These are phyloP conservation scores for Forficula auricularia DNA, from an alignment of 1,140 invertebrate species.

Conservation along the genomic window DNA sequence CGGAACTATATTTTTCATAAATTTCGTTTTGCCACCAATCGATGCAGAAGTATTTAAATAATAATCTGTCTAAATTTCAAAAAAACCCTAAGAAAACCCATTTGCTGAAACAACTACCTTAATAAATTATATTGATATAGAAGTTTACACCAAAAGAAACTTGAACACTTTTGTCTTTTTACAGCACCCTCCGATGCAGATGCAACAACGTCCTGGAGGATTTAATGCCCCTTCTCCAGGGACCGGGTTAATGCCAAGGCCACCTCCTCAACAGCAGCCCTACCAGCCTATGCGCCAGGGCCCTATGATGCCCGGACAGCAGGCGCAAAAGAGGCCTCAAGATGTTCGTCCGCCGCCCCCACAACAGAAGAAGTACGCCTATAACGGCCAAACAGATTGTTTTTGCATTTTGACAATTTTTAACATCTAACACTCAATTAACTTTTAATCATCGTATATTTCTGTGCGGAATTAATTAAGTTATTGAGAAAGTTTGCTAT, in stretches of 20 bases:
- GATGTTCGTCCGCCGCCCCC: constrained; percentile 41
- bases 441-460: constrained; percentile 7
- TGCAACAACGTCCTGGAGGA: constrained; percentile 1
- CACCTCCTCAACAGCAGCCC: constrained; percentile 30
- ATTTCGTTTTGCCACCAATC: too few relatives aligned
- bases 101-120: too few relatives aligned
- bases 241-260: constrained; percentile 13
- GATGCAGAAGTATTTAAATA: too few relatives aligned
- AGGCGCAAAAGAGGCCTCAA: constrained; percentile 36
- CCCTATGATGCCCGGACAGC: constrained; percentile 29
- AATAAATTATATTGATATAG: too few relatives aligned
- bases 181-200: too few relatives aligned
- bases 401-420: constrained; percentile 8
- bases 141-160: too few relatives aligned
- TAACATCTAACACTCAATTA: constrained; percentile 4
- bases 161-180: too few relatives aligned
- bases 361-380: constrained; percentile 37
- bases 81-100: too few relatives aligned
- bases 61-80: too few relatives aligned
- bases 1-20: too few relatives aligned
- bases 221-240: constrained; percentile 7
- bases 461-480: constrained; percentile 11
- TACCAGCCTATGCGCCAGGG: constrained; percentile 39
- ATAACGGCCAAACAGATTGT: constrained; percentile 14
- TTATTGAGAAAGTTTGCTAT: constrained; percentile 8